phyloP scores from a whole-genome alignment of 2,113 vertebrate genomes.

The Seriola quinqueradiata region DNA sequence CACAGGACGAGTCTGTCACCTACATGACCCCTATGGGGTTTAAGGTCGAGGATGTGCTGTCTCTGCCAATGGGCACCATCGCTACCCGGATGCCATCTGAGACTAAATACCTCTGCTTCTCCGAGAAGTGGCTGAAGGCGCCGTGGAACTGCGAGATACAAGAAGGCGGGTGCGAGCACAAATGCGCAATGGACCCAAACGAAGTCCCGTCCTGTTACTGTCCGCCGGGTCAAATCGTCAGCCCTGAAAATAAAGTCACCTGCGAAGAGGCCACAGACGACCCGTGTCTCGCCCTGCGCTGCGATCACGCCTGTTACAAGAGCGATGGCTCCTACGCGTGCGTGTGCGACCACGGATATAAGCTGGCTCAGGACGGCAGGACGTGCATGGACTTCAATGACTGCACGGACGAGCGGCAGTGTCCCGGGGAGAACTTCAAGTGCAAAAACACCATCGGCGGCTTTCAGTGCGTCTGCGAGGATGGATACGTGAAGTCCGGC shows the following conservation, averaged over 20 bases:
- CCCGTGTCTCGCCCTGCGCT: conserved; percentile 54
- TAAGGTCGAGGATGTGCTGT: not conserved
- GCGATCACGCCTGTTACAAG: conserved; percentile 60
- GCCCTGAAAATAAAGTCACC: conserved; percentile 43
- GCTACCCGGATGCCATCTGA: conserved; percentile 27
- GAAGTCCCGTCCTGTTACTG: conserved; percentile 63
- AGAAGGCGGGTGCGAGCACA: conserved; percentile 68
- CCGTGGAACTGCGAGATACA: conserved; percentile 77
- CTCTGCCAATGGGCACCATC: conserved; percentile 54
- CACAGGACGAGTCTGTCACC: not conserved
- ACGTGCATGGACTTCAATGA: conserved; percentile 72
- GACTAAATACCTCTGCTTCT: conserved; percentile 59
- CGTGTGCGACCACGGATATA: conserved; percentile 63
- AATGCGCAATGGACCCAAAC: conserved; percentile 24
- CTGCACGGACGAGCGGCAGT: conserved; percentile 67
- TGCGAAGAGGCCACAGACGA: conserved; percentile 44
- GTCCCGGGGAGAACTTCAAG: conserved; percentile 52
- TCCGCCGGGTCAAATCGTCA: conserved; percentile 41
- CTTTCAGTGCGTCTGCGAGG: conserved; percentile 73
- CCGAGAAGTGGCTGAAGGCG: conserved; percentile 60
- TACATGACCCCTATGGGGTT: conserved; percentile 57
- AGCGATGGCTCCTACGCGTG: conserved; percentile 36
- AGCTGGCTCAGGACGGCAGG: conserved; percentile 58
- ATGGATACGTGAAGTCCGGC: conserved; percentile 45
- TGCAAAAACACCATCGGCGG: conserved; percentile 66